Conservation (phyloP, 2,797 vertebrate genomes). For the Buphagus erythrorhynchus region DNA sequence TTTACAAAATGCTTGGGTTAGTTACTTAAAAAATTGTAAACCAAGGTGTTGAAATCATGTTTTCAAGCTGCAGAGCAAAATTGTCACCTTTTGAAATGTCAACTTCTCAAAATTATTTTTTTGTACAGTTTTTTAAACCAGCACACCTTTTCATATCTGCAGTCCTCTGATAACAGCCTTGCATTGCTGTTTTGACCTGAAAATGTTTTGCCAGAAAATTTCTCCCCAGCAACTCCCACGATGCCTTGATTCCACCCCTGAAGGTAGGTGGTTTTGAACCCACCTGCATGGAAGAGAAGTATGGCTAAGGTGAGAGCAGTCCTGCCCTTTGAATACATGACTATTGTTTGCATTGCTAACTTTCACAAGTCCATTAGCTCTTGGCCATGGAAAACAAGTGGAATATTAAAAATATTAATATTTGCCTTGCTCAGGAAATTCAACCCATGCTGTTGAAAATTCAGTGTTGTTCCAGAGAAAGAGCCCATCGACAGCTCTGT, state of each 20-base stretch:
- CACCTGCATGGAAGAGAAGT: background rate
- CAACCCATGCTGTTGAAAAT: background rate
- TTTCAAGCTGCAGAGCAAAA: background rate
- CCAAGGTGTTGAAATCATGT: background rate
- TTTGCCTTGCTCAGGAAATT: background rate
- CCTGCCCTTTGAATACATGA: background rate
- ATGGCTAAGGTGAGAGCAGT: background rate
- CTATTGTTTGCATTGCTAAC: background rate
- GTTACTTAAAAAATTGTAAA: background rate
- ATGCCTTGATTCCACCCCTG: background rate
- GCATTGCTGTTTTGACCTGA: background rate
- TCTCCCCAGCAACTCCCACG: background rate
- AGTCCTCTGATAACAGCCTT: background rate
- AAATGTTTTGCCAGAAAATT: background rate
- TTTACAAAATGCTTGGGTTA: background rate
- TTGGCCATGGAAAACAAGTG: background rate
- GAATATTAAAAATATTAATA: background rate
- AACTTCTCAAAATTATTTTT: background rate
- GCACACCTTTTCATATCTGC: background rate
- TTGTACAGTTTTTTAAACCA: background rate
- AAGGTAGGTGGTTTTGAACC: background rate
- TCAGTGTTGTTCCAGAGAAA: background rate
- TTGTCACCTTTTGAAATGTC: background rate
- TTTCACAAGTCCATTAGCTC: background rate
- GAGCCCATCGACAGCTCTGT: background rate